Conservation (phyloP, 2,888 invertebrate species). For the Chrysolina haemoptera region DNA sequence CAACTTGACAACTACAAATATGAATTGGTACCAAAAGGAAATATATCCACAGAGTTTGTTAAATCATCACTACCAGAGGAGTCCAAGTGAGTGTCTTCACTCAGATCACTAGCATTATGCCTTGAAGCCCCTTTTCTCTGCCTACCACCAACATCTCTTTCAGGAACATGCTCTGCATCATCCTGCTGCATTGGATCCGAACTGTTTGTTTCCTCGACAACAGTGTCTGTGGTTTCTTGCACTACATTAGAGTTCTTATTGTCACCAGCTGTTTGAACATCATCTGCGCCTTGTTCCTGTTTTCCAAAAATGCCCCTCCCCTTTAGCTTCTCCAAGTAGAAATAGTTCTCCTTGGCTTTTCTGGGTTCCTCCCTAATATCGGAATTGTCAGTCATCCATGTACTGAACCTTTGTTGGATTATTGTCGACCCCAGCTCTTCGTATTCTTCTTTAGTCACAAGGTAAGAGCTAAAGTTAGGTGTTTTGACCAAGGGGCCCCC, state of each 20-base stretch:
- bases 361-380: constrained; percentile 40
- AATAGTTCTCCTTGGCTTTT: constrained; percentile 43
- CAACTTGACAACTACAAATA: constrained; percentile 48
- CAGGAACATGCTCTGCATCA: not conserved
- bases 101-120: not conserved
- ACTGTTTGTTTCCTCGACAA: not conserved
- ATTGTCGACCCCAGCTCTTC: constrained; percentile 85
- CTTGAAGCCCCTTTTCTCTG: not conserved
- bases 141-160: not conserved
- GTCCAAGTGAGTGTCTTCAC: not conserved
- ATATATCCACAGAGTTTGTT: constrained; percentile 50
- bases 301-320: constrained; percentile 55
- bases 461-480: constrained; percentile 79
- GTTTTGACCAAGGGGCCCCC: constrained; percentile 84
- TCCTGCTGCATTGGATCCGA: not conserved
- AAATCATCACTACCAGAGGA: constrained; percentile 43
- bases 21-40: constrained; percentile 53
- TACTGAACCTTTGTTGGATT: constrained; percentile 78
- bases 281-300: constrained; percentile 40
- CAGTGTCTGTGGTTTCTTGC: not conserved
- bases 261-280: constrained; percentile 6
- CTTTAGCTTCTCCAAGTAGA: constrained; percentile 53
- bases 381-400: constrained; percentile 63
- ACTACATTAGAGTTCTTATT: not conserved
- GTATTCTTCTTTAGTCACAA: constrained; percentile 89